phyloP scores from a whole-genome alignment of 2,113 vertebrate species.

The Periophthalmus modestus region DNA sequence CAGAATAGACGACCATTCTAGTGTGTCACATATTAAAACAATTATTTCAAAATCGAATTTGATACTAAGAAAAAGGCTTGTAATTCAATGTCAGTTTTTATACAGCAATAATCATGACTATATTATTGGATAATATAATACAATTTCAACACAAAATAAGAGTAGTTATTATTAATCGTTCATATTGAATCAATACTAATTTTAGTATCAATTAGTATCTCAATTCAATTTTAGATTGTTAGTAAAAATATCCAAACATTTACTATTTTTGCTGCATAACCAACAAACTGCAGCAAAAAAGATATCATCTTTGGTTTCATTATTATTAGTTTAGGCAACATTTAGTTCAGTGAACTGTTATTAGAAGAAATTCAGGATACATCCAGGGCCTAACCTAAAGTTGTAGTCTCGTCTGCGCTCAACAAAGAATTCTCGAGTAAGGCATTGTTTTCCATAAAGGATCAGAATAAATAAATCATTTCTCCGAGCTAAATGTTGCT shows the following conservation, averaged over 20 bases:
- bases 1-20: no score
- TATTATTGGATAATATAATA: no score
- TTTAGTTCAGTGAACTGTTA: neutral
- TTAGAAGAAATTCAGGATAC: neutral
- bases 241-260: neutral
- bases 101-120: no score
- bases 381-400: neutral
- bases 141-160: no score
- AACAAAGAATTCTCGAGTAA: neutral
- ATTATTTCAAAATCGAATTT: no score
- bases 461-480: constrained; percentile 1
- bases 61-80: no score
- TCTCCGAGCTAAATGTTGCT: neutral
- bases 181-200: neutral
- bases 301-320: neutral
- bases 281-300: neutral
- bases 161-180: no score
- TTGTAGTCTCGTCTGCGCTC: neutral
- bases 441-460: neutral
- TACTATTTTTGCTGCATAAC: neutral
- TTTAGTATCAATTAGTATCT: neutral
- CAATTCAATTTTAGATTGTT: neutral
- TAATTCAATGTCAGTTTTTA: no score
- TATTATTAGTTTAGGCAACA: neutral
- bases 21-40: no score